Evolutionary conservation across 2,888 invertebrate species (phyloP), one percentile per base, ranked within the genome.

Genomic region (Dasysyrphus albostriatus): DNA sequence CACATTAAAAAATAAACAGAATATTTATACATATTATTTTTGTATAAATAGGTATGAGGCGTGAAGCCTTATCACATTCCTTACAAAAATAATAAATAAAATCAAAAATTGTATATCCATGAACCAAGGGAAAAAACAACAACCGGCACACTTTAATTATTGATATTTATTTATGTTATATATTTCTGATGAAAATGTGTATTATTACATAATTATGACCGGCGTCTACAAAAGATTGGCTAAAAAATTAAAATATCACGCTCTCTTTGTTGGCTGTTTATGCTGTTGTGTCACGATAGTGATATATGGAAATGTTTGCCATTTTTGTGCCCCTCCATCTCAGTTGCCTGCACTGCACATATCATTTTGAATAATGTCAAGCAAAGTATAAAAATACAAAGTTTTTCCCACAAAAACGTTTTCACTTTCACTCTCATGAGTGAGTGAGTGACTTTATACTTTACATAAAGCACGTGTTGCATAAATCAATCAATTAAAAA

Each of bases 401-500:
- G 47, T 34, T 67, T 67, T 67, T 67, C 67, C 49, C 34, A 16
- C 49, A 49, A 47, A 24, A 47, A 32, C 16, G 47, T 49, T 67
- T 67, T 67, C 49, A 67, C 67, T 67, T 67, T 67, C 49, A 49
- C 67, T 67, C 67, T 24, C 24, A 3, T 24, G 24, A 24, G 24
- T 24, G 24, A 24, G 47, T 67, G 54, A 47, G 12, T 34, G 34
- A 24, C 29, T 49, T 19, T 47, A 34, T 29, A 34, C 14, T 29
- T 29, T 29, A 7, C 24, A 24, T 6, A 24, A 24, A 67, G 32
- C 84, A 84, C 80, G 79, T 80, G 51, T 24, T 69, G 67, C 51
- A 69, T 37, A 37, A 37, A 47, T 39, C 69, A 69, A 73, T 73
- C 73, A 73, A 85, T 81, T 85, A 85, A 81, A 73, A 81, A 67